Conservation (phyloP, 2,113 vertebrate genomes). For the Balaenoptera acutorostrata region DNA sequence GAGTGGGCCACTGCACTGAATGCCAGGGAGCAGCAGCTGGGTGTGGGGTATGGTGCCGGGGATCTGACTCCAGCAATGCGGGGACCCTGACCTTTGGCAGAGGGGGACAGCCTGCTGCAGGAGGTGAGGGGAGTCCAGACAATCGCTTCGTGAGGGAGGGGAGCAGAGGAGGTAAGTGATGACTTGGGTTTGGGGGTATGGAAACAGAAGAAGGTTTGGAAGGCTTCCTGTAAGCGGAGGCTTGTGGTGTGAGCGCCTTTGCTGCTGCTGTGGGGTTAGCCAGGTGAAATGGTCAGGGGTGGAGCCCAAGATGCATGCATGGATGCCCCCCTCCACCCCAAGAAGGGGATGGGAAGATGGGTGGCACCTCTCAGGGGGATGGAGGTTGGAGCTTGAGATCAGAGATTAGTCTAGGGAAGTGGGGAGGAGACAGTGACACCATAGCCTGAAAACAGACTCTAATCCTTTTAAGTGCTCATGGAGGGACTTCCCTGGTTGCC, state of each 20-base stretch:
- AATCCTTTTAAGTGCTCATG: background rate
- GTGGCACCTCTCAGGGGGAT: background rate
- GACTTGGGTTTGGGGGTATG: background rate
- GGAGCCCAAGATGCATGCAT: fast-evolving
- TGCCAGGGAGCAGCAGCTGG: background rate
- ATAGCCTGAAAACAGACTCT: background rate
- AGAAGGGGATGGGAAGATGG: background rate
- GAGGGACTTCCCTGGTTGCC: background rate
- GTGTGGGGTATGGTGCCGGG: background rate
- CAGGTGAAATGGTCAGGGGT: background rate
- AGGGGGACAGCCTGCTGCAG: background rate
- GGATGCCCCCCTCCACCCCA: background rate
- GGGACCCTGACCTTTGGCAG: background rate
- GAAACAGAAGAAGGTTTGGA: background rate
- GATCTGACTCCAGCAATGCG: background rate
- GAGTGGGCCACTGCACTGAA: too few relatives aligned
- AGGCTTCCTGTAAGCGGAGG: background rate
- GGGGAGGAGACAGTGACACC: background rate
- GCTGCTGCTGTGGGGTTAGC: too few relatives aligned
- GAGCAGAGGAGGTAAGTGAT: background rate
- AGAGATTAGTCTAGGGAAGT: background rate
- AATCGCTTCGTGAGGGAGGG: background rate
- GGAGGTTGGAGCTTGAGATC: background rate
- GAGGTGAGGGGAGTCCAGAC: background rate
- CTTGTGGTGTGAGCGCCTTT: background rate